Evolutionary conservation across 2,888 invertebrate genomes (phyloP).

Genomic region (Sphecodes monilicornis): DNA sequence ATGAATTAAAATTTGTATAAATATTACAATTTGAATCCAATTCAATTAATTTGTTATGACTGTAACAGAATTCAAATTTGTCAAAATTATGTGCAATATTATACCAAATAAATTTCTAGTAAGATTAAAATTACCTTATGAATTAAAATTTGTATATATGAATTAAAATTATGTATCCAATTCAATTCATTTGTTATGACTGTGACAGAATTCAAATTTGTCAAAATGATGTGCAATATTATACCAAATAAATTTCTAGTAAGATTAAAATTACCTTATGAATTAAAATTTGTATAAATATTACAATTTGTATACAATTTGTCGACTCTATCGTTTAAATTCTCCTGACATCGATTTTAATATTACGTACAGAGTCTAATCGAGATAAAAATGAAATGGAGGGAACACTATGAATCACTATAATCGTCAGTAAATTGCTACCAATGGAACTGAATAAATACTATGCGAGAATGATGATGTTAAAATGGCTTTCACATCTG

Average conservation of each 20-base stretch:
- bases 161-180: background rate
- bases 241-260: no score
- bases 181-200: background rate
- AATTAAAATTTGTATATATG: no score
- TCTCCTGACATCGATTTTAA: background rate
- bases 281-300: background rate
- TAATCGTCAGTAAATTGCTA: background rate
- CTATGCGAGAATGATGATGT: slow-evolving; percentile 11
- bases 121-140: no score
- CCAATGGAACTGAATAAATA: background rate
- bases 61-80: background rate
- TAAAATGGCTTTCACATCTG: slow-evolving; percentile 14
- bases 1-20: no score
- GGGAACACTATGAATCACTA: background rate
- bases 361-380: background rate
- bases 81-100: background rate
- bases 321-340: background rate
- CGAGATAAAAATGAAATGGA: background rate
- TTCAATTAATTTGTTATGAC: background rate
- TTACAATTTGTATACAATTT: no score
- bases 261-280: no score
- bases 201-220: background rate
- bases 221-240: background rate
- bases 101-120: no score
- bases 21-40: background rate